Percentiles rank a stretch among this genome's conserved stretches.
These are phyloP conservation scores for Coregonus ussuriensis DNA, from an alignment of 2,797 vertebrate genomes.

Conservation along the genomic window DNA sequence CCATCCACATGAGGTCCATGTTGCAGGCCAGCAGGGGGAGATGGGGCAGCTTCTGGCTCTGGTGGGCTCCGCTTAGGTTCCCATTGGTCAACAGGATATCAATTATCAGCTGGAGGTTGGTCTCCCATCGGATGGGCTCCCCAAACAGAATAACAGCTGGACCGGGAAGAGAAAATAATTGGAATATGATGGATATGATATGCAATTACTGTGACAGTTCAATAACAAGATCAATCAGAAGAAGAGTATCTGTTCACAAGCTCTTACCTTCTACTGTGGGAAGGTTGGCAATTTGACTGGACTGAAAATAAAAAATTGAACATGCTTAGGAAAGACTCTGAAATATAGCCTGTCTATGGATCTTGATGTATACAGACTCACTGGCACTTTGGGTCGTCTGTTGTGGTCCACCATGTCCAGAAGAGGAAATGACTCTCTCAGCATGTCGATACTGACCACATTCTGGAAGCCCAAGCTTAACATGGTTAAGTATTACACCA, in stretches of 20 bases:
- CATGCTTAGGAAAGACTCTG: background rate
- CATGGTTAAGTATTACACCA: conserved; percentile 40
- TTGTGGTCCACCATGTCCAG: conserved; percentile 91
- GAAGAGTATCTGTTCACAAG: background rate
- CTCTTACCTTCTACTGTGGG: conserved; percentile 86
- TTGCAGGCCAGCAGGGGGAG: conserved; percentile 90
- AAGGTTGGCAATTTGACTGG: conserved; percentile 74
- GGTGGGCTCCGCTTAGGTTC: conserved; percentile 77
- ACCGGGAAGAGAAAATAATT: background rate
- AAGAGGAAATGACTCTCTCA: conserved; percentile 85
- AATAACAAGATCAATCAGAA: background rate
- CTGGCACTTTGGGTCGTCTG: conserved; percentile 81
- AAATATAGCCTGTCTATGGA: background rate
- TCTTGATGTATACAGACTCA: conserved; percentile 49
- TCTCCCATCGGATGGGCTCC: conserved; percentile 93
- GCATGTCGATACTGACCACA: conserved; percentile 84
- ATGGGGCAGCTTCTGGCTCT: conserved; percentile 70
- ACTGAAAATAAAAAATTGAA: conserved; percentile 70
- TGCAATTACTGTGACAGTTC: background rate
- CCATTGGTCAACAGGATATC: conserved; percentile 87
- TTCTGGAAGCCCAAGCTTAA: conserved; percentile 86
- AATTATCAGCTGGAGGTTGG: conserved; percentile 89
- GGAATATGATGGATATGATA: background rate
- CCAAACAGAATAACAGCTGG: conserved; percentile 88
- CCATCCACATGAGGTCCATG: conserved; percentile 96